Percentiles rank a stretch among this genome's conserved stretches.
Evolutionary conservation across 1,140 invertebrate species (phyloP).

Genomic region (Scylla paramamosain): DNA sequence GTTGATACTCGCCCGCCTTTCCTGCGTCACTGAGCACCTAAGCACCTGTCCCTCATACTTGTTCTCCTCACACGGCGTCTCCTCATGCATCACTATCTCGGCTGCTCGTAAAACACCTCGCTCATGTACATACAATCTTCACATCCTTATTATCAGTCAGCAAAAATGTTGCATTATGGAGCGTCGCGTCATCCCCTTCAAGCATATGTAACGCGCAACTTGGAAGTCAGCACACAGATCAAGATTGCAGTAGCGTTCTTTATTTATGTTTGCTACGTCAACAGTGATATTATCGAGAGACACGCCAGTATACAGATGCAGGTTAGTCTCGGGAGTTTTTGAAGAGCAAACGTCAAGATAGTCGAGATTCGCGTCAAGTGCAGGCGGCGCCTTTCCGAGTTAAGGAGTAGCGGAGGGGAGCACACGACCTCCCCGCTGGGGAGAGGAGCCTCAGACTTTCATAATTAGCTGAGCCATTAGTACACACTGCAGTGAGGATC

Average conservation of each 20-base stretch:
- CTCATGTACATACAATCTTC: conserved; percentile 32
- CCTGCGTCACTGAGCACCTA: background rate
- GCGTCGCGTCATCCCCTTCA: background rate
- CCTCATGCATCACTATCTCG: conserved; percentile 43
- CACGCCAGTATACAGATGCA: background rate
- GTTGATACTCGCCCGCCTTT: conserved; percentile 4
- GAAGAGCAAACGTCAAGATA: conserved; percentile 43
- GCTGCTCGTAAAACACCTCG: background rate
- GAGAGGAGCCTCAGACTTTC: conserved; percentile 17
- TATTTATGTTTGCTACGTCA: background rate
- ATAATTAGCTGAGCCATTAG: conserved; percentile 61
- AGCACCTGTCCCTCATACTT: background rate
- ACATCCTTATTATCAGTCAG: background rate
- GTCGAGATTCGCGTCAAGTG: conserved; percentile 51
- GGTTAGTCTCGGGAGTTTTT: conserved; percentile 1
- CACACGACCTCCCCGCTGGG: background rate
- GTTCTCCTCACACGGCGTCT: conserved; percentile 31
- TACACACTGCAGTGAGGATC: conserved; percentile 40
- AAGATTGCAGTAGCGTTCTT: conserved; percentile 17
- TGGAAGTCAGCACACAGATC: background rate
- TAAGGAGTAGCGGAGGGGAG: background rate
- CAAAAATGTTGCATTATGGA: conserved; percentile 25
- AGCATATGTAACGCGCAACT: conserved; percentile 8
- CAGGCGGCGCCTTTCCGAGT: conserved; percentile 27
- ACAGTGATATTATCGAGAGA: conserved; percentile 35